Evolutionary conservation across 2,888 invertebrate species (phyloP), one percentile per base, ranked within the genome.

Genomic region (Plutella xylostella): DNA sequence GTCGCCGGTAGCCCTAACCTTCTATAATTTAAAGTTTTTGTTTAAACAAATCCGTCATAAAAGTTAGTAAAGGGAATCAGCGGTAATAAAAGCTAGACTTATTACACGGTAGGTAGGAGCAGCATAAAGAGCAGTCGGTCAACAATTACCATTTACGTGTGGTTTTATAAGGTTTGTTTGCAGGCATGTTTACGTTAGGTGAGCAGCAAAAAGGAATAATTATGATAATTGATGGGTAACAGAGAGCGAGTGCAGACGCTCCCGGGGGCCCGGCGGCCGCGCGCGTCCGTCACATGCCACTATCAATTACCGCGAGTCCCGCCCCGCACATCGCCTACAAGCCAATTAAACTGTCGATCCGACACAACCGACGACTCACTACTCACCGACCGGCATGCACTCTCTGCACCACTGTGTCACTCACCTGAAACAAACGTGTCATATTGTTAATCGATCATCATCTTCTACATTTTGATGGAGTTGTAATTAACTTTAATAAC

Each of bases 211-310:
- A 39, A 25, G 39, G 25, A 12, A 39, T 39, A 14, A 39, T 39
- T 39, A 39, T 39, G 22, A 39, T 39, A 39, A 39, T 37, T 39
- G 39, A 15, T 15, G 17, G 37, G 39, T 39, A 14, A 25, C 19
- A 15, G 15, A 18, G 34, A 11, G 34, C 19, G 22, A 15, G 25
- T 39, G 22, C 17, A 20, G 34, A 17, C 28, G n/a, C 14, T 43
- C 48, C 45, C 43, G 39, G 19, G 48, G 45, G 42, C 21, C n/a
- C 35, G 19, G 33, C 65, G 64, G 60, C 59, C 62, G 64, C 64
- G 63, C 58, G 66, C 66, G 78, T 77, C 82, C 68, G 70, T 79
- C 79, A 80, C 65, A 74, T 63, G 80, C 79, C 80, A 75, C 72
- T 73, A 80, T 79, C 77, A 80, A 80, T 80, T 78, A 80, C 68